Base-by-base conservation (phyloP, 1,140 invertebrate species). In the Trypoxylus dichotomus region DNA sequence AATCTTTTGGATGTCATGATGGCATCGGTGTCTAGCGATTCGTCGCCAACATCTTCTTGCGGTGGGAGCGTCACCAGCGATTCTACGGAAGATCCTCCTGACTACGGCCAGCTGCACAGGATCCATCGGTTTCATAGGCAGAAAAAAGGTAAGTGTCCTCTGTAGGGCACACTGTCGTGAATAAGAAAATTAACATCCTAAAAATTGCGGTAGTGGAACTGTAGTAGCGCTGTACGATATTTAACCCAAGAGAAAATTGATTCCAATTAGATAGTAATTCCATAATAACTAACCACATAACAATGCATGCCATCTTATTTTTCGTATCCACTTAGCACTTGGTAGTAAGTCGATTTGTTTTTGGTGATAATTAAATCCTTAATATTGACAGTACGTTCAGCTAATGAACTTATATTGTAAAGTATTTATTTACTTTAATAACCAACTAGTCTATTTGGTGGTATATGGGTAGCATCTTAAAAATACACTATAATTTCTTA, bases 1-100 rank as follows among this genome's bases (percentile, higher is more conserved):
- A 93, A 93, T 85, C 85, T 94, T 5, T 85, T 93, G 77, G 93
- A 94, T 86, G 92, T 93, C 77, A 93, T 94, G 91, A 85, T 93
- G 81, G 92, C 92, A 24, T 92, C 91, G 15, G 92, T 91, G 79
- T 92, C 92, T 79, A 93, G 91, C 75, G 91, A 91, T 41, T 92
- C 90, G 77, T 91, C 89, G n/a, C 89, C 90, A 60, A 89, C 91
- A 25, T 91, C 91, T 21, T 91, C 91, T 8, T 91, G 90, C 80
- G 90, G 89, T 32, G 89, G 90, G 63, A 92, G 91, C 29, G 90
- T 91, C 0, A 88, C 88, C 60, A 90, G 89, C 78, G 90, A 90
- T 79, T 90, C 89, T 3, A 88, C 90, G 77, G 86, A 92, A 86
- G 87, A 92, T 84, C 87, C 89, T 81, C 80, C 89, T 43, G 87